Evolutionary conservation across 2,113 vertebrate genomes (phyloP).

Genomic region (Willisornis vidua): DNA sequence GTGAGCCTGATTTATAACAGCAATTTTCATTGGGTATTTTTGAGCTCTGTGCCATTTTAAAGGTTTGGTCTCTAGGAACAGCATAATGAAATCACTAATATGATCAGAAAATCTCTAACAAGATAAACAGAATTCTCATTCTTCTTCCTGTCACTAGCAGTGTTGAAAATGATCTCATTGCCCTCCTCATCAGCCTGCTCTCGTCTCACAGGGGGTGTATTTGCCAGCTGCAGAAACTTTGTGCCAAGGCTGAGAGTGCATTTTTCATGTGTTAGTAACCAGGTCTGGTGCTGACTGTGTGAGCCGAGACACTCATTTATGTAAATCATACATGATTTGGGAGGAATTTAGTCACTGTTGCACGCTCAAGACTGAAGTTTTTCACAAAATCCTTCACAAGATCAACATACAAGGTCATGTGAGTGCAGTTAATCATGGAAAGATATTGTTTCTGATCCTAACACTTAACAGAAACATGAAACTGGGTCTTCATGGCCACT

Average conservation of each 20-base stretch:
- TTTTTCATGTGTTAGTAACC: conserved; percentile 45
- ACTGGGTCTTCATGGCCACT: neutral
- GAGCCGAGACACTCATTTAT: neutral
- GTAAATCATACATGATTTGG: conserved; percentile 5
- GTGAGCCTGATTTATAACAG: conserved; percentile 29
- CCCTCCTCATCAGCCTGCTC: conserved; percentile 32
- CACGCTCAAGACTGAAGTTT: neutral
- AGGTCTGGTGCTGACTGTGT: neutral
- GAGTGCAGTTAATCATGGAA: neutral
- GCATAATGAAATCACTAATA: conserved; percentile 54
- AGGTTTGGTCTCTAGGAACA: conserved; percentile 40
- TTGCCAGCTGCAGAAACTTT: conserved; percentile 32
- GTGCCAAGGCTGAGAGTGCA: conserved; percentile 28
- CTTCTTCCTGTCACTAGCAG: conserved; percentile 46
- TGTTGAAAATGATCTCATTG: conserved; percentile 14
- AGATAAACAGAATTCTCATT: conserved; percentile 51
- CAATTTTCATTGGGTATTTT: conserved; percentile 19
- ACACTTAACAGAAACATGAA: neutral
- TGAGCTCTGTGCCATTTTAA: conserved; percentile 15
- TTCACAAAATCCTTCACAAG: neutral
- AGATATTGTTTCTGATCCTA: neutral
- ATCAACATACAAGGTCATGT: neutral
- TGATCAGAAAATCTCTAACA: conserved; percentile 57
- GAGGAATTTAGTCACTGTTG: conserved; percentile 9
- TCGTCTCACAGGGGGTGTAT: neutral